Conservation (phyloP, 2,797 vertebrate genomes). For the Acrossocheilus wenchowensis region DNA sequence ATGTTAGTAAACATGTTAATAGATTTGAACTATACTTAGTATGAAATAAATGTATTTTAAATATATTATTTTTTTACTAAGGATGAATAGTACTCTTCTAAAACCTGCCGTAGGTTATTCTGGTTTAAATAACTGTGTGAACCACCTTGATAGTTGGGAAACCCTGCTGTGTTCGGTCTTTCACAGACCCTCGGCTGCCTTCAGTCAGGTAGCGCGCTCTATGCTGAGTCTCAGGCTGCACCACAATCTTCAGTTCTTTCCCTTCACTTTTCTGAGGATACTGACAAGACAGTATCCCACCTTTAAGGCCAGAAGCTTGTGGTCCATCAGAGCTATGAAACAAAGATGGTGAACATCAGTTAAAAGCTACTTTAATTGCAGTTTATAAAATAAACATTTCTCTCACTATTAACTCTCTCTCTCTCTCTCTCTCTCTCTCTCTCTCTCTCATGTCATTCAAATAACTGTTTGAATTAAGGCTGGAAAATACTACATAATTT, state of each 20-base stretch:
- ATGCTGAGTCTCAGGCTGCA: constrained; percentile 97
- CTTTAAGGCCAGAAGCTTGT: constrained; percentile 79
- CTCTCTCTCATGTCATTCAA: background rate
- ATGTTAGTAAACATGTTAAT: background rate
- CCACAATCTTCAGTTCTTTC: constrained; percentile 95
- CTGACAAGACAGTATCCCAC: constrained; percentile 87
- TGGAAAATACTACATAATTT: background rate
- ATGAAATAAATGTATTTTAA: background rate
- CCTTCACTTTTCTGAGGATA: constrained; percentile 92
- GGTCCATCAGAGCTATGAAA: constrained; percentile 76
- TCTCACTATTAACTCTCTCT: background rate
- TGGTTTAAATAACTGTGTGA: background rate
- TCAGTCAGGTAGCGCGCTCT: constrained; percentile 96
- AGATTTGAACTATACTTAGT: too few relatives aligned
- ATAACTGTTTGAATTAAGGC: background rate
- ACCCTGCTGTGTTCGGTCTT: constrained; percentile 95
- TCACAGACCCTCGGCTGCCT: constrained; percentile 97
- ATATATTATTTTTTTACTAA: background rate
- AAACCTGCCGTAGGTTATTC: background rate
- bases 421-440: background rate
- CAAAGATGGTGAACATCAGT: constrained; percentile 37
- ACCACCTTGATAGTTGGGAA: constrained; percentile 96
- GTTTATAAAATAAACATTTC: background rate
- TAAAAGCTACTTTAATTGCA: background rate
- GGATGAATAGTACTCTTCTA: background rate